Evolutionary conservation across 2,888 invertebrate species (phyloP), one percentile per base, ranked within the genome.

Genomic region (Morpho achilles): DNA sequence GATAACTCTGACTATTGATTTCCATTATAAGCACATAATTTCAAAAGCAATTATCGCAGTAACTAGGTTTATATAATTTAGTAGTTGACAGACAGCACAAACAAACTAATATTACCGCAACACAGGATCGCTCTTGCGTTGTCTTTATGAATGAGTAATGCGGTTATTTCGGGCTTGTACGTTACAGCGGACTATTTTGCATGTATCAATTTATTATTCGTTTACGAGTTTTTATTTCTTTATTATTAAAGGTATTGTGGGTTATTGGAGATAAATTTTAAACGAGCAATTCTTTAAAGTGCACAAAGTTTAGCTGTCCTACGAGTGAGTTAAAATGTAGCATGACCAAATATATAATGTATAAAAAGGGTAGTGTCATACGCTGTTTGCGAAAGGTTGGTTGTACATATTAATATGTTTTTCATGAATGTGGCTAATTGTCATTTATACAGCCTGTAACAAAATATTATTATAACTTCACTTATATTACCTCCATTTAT

Each of bases 111-210:
- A 67, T 60, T 55, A 60, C 56, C 63, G 50, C 62, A 61, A 65
- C 67, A 66, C 55, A 53, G 63, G 59, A 67, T 67, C 59, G 66
- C 67, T 65, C 65, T 67, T 60, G 61, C 64, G 65, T 61, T 59
- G 58, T 67, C 66, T 69, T 64, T 64, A 67, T 70, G 70, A 73
- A 74, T 75, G 65, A 70, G 65, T 72, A 70, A 73, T 70, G 67
- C 59, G 65, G 66, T 69, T 73, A 73, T 72, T 72, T 67, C 67
- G 64, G 67, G 69, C 63, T 63, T 61, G 68, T 60, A 65, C 64
- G 64, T 65, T 63, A 58, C 63, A 66, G 56, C 57, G 47, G 61
- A 63, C 60, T 59, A 62, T 62, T 62, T 67, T 62, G 64, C 62
- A 64, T 63, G 60, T 62, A 67, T 64, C 68, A 65, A 61, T 57